Conservation (phyloP, 1,140 invertebrate genomes). For the Lineus longissimus region DNA sequence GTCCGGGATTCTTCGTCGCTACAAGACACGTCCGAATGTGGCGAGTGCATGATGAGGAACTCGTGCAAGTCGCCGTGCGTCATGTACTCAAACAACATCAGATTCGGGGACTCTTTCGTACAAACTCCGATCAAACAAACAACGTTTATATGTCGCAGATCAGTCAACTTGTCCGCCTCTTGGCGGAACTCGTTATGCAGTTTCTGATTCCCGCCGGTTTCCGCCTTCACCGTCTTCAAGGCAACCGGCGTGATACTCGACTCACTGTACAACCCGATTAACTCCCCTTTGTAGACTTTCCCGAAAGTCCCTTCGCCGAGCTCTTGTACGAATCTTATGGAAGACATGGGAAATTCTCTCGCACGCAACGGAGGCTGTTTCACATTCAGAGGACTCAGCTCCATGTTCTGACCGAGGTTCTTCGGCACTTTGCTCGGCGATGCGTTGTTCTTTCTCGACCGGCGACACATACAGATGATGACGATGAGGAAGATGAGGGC, state of each 20-base stretch:
- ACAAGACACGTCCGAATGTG: slow-evolving; percentile 61
- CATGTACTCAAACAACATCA: slow-evolving; percentile 93
- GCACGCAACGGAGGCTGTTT: slow-evolving; percentile 29
- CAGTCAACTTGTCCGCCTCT: slow-evolving; percentile 78
- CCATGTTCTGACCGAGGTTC: slow-evolving; percentile 27
- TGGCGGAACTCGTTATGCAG: slow-evolving; percentile 86
- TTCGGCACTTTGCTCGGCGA: slow-evolving; percentile 1
- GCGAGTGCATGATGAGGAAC: slow-evolving; percentile 61
- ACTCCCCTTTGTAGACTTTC: slow-evolving; percentile 74
- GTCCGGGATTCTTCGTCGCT: slow-evolving; percentile 64
- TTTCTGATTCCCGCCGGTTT: slow-evolving; percentile 83
- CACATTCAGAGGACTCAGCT: slow-evolving; percentile 42
- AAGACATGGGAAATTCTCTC: slow-evolving; percentile 64
- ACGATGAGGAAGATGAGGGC: slow-evolving; percentile 57
- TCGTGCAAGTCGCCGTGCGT: slow-evolving; percentile 56
- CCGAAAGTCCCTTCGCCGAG: slow-evolving; percentile 95
- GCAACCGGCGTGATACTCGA: slow-evolving; percentile 71
- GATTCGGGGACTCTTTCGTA: slow-evolving; percentile 83
- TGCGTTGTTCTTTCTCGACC: slow-evolving; percentile 24
- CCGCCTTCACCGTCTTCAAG: slow-evolving; percentile 93
- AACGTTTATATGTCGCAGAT: slow-evolving; percentile 91
- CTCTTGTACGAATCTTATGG: slow-evolving; percentile 86
- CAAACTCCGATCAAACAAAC: slow-evolving; percentile 91
- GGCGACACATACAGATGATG: slow-evolving; percentile 49
- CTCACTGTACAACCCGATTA: slow-evolving; percentile 59